These are phyloP conservation scores for Macropodus opercularis DNA, from an alignment of 2,797 vertebrate species.

Conservation along the genomic window DNA sequence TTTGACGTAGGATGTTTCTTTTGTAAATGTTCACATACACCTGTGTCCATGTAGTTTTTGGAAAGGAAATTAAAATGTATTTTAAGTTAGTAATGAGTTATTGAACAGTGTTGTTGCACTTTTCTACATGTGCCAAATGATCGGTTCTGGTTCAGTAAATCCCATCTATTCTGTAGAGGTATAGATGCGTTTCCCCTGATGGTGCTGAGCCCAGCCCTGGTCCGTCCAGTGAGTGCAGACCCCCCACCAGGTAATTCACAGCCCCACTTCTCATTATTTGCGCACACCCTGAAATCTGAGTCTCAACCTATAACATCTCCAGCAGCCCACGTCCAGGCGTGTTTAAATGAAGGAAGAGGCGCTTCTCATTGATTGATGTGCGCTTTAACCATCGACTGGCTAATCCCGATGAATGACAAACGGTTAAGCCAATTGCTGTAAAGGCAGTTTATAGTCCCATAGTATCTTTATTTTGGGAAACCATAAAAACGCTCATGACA, in stretches of 20 bases:
- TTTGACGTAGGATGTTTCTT: constrained; percentile 1
- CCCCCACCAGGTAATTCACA: constrained; percentile 29
- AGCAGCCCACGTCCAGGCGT: constrained; percentile 61
- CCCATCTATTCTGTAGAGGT: neutral
- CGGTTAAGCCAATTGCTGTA: constrained; percentile 76
- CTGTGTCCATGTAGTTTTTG: neutral
- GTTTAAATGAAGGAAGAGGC: constrained; percentile 51
- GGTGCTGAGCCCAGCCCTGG: constrained; percentile 1
- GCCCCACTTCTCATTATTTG: constrained; percentile 22
- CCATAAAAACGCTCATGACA: constrained; percentile 58
- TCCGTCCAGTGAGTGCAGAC: constrained; percentile 32
- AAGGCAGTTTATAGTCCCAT: constrained; percentile 71
- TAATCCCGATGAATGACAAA: constrained; percentile 76
- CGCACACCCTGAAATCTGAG: constrained; percentile 39
- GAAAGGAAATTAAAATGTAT: constrained; percentile 17
- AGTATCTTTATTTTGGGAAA: constrained; percentile 77
- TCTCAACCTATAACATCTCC: constrained; percentile 55
- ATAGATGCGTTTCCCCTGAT: too few species aligned
- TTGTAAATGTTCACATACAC: constrained; percentile 11
- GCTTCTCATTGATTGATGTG: constrained; percentile 73
- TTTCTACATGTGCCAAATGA: constrained; percentile 70
- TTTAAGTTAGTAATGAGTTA: constrained; percentile 11
- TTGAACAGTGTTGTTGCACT: constrained; percentile 51
- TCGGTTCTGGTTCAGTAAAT: constrained; percentile 62
- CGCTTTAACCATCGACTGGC: constrained; percentile 76